These are phyloP conservation scores for Melospiza georgiana DNA, from an alignment of 2,113 vertebrate genomes.

Conservation along the genomic window DNA sequence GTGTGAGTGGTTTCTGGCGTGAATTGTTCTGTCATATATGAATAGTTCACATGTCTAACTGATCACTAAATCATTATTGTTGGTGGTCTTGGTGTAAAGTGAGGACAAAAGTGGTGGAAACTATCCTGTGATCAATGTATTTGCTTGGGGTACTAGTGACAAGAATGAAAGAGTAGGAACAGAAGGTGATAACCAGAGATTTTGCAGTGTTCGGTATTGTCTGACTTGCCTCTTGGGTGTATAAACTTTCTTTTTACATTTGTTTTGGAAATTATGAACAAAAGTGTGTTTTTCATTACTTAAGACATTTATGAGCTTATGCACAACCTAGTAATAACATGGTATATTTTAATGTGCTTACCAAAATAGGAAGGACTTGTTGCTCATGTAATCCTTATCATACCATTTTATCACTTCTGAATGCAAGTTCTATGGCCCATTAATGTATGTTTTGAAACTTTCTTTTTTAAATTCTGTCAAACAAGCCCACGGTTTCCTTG, in stretches of 20 bases:
- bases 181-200: neutral
- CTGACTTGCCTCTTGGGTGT: neutral
- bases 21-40: neutral
- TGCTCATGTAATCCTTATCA: neutral
- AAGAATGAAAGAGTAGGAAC: neutral
- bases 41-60: neutral
- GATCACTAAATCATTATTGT: neutral
- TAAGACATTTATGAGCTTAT: neutral
- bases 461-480: neutral
- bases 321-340: neutral
- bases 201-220: neutral
- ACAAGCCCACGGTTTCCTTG: neutral
- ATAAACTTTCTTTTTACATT: neutral
- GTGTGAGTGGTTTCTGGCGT: neutral
- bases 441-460: neutral
- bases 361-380: neutral
- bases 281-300: neutral
- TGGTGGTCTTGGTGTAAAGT: neutral
- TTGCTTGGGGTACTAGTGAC: neutral
- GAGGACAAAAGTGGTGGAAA: neutral
- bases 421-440: neutral
- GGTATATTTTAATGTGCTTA: neutral
- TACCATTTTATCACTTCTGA: neutral
- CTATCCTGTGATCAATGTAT: neutral
- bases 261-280: neutral